Percentiles rank a stretch among this genome's conserved stretches.
These are phyloP conservation scores for Sycophila texana DNA, from an alignment of 2,888 invertebrate species.

Conservation along the genomic window DNA sequence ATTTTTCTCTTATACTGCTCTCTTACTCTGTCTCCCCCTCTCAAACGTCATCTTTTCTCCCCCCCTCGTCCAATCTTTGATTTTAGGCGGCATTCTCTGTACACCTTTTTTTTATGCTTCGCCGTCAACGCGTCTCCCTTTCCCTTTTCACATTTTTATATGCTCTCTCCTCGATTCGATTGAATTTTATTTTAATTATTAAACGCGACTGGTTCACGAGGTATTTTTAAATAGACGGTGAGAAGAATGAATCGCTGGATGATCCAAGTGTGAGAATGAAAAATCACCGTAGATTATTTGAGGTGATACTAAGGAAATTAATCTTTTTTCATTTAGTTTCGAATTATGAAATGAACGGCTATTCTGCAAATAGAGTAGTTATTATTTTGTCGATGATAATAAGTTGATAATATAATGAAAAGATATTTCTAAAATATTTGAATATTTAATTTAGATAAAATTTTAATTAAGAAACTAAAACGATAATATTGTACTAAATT, in stretches of 20 bases:
- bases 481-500: too few species aligned
- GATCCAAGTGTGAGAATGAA: constrained; percentile 29
- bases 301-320: too few species aligned
- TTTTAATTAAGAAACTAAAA: too few species aligned
- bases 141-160: background rate
- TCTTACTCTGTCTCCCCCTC: constrained; percentile 1
- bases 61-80: background rate
- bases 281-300: too few species aligned
- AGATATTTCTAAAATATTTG: too few species aligned
- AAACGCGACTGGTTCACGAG: background rate
- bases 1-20: background rate
- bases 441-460: too few species aligned
- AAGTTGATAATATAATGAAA: too few species aligned
- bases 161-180: constrained; percentile 21
- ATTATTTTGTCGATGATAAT: too few species aligned
- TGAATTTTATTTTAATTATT: background rate
- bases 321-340: too few species aligned
- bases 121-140: constrained; percentile 30
- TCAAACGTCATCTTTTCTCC: constrained; percentile 34
- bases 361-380: too few species aligned
- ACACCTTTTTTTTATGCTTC: background rate
- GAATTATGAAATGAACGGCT: too few species aligned
- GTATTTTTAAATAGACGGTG: background rate
- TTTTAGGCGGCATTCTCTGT: background rate
- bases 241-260: constrained; percentile 42